Evolutionary conservation across 2,797 vertebrate genomes (phyloP), one percentile per base, ranked within the genome.

Genomic region (Synaphobranchus kaupii): DNA sequence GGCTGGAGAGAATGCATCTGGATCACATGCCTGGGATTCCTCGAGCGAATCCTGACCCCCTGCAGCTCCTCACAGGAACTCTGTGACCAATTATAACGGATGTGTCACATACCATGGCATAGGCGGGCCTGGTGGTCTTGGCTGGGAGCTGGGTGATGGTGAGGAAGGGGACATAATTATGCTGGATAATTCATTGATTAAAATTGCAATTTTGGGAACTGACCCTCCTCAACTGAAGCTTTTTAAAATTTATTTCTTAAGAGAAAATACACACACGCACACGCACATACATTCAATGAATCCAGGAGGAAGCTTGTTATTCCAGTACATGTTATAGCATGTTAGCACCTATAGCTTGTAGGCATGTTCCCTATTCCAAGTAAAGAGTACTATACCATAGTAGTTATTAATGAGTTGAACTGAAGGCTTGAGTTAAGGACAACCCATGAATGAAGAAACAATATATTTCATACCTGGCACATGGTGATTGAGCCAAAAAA

Each of bases 1-100:
- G 85, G 83, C 83, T 78, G 7, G 80, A 25, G 12, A 83, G 85
- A 86, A 86, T 84, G 82, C 20, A 86, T 87, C 87, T 89, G 88
- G 89, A 86, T 90, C 86, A 91, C 78, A 90, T 86, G 83, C 86
- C 85, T 90, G 83, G 13, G 73, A 89, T 90, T 91, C 86, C 87
- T 87, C 31, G 13, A 86, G 58, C 88, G 73, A 85, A 84, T 85
- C 50, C 8, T n/a, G 83, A 82, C 81, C 71, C 71, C 89, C 89
- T 73, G 84, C 84, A 86, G 60, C 28, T 68, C 34, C 66, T 88
- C 88, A 10, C 82, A 52, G 87, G 68, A 89, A 84, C 83, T 88
- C 73, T 83, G 56, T 63, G 88, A 84, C 89, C 87, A 60, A 88
- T 89, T 87, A 87, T 82, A 88, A 68, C 52, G 6, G 54, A 31